These are phyloP conservation scores for Halocynthia aurantium DNA, from an alignment of 23 tunicate species.

Conservation along the genomic window DNA sequence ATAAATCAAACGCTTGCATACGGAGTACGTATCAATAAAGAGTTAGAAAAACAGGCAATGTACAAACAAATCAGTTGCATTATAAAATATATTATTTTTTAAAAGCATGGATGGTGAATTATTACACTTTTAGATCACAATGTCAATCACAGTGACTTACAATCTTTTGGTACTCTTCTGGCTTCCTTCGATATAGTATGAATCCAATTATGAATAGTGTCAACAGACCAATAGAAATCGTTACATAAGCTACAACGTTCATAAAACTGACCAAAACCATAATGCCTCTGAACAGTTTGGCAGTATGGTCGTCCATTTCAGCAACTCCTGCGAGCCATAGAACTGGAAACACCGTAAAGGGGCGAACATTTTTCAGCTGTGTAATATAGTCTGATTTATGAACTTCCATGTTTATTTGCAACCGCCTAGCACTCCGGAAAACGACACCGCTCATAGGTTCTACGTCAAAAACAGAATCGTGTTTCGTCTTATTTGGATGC, in stretches of 20 bases:
- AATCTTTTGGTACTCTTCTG: no score
- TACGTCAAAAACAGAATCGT: slow-evolving; percentile 66
- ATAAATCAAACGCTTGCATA: no score
- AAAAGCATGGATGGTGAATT: no score
- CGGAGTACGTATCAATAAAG: no score
- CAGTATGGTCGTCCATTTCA: slow-evolving; percentile 17
- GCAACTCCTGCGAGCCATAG: slow-evolving; percentile 18
- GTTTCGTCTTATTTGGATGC: slow-evolving; percentile 42
- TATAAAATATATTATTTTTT: no score
- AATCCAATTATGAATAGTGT: no score
- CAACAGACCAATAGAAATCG: no score
- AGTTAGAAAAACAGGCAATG: no score
- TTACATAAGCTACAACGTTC: slow-evolving; percentile 11
- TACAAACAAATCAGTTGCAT: no score
- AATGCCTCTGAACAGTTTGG: slow-evolving; percentile 4
- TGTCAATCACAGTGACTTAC: no score
- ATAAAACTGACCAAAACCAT: not conserved
- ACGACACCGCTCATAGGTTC: slow-evolving; percentile 54
- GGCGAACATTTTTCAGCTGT: slow-evolving; percentile 10
- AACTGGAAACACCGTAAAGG: not conserved
- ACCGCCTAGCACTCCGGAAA: slow-evolving; percentile 7
- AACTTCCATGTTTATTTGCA: slow-evolving; percentile 15
- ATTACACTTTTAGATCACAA: no score
- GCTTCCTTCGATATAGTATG: no score
- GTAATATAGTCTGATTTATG: slow-evolving; percentile 9